A percentile compares a stretch with the other conserved stretches of the same genome.
phyloP scores from a whole-genome alignment of 2,797 vertebrate genomes.

The Myripristis murdjan region DNA sequence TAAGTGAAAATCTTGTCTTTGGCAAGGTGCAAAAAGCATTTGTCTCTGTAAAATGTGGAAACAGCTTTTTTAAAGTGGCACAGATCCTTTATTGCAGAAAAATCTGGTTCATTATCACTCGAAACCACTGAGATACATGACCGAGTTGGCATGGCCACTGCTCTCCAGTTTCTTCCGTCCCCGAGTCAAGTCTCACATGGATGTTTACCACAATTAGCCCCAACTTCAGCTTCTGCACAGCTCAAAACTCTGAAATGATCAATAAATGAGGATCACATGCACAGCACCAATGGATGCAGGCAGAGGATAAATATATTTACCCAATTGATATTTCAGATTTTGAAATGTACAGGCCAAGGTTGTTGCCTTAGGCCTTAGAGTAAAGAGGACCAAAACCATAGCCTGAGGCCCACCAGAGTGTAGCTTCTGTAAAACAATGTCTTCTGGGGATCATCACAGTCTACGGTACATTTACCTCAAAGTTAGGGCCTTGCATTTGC shows the following conservation, averaged over 20 bases:
- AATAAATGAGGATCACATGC: slow-evolving; percentile 27
- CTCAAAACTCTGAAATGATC: slow-evolving; percentile 11
- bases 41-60: slow-evolving; percentile 27
- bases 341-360: slow-evolving; percentile 27
- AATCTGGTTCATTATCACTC: slow-evolving; percentile 18
- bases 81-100: slow-evolving; percentile 28
- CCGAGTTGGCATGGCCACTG: neutral
- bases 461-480: neutral
- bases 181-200: neutral
- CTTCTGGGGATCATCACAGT: slow-evolving; percentile 29
- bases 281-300: neutral
- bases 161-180: neutral
- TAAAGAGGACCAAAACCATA: slow-evolving; percentile 51
- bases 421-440: slow-evolving; percentile 20
- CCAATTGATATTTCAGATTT: slow-evolving; percentile 19
- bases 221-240: neutral
- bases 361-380: slow-evolving; percentile 56
- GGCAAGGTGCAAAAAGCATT: slow-evolving; percentile 62
- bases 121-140: slow-evolving; percentile 24
- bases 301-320: slow-evolving; percentile 13
- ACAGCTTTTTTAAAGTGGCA: slow-evolving; percentile 53
- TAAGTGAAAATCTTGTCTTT: slow-evolving; percentile 69
- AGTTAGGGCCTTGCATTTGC: neutral
- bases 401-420: slow-evolving; percentile 51
- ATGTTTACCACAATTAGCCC: neutral